Evolutionary conservation across 2,797 vertebrate genomes (phyloP).

Genomic region (Lates japonicus): DNA sequence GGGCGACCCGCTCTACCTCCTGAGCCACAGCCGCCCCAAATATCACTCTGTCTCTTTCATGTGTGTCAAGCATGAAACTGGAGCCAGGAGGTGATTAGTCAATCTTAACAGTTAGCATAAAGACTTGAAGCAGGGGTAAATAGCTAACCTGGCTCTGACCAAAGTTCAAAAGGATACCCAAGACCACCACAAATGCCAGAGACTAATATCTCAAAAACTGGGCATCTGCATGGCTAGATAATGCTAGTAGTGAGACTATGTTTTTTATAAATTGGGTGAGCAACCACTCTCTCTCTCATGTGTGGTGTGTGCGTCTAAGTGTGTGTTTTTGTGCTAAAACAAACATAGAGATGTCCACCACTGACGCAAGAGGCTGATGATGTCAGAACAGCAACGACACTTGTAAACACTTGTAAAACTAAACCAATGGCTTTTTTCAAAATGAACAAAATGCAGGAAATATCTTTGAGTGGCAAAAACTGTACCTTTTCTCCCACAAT

Average conservation of each 20-base stretch:
- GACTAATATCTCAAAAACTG: background rate
- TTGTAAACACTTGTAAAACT: slow-evolving; percentile 9
- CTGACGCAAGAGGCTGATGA: slow-evolving; percentile 31
- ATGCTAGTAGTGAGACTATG: background rate
- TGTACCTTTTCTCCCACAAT: background rate
- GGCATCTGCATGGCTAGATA: background rate
- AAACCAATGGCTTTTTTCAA: background rate
- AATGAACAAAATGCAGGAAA: slow-evolving; percentile 1
- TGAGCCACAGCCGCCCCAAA: too few relatives aligned
- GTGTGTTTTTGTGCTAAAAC: slow-evolving; percentile 30
- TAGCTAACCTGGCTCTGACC: background rate
- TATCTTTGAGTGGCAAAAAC: background rate
- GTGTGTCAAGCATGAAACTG: background rate
- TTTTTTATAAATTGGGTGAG: background rate
- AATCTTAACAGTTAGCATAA: background rate
- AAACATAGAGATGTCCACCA: slow-evolving; percentile 38
- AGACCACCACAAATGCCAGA: background rate
- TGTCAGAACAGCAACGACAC: background rate
- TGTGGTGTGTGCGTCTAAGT: slow-evolving; percentile 2
- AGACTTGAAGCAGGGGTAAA: background rate
- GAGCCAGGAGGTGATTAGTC: background rate
- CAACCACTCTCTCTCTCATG: background rate
- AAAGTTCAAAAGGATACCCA: background rate
- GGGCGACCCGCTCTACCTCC: too few relatives aligned
- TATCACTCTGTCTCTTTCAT: background rate